Conservation (phyloP, 2,797 vertebrate species). For the Acipenser oxyrinchus region DNA sequence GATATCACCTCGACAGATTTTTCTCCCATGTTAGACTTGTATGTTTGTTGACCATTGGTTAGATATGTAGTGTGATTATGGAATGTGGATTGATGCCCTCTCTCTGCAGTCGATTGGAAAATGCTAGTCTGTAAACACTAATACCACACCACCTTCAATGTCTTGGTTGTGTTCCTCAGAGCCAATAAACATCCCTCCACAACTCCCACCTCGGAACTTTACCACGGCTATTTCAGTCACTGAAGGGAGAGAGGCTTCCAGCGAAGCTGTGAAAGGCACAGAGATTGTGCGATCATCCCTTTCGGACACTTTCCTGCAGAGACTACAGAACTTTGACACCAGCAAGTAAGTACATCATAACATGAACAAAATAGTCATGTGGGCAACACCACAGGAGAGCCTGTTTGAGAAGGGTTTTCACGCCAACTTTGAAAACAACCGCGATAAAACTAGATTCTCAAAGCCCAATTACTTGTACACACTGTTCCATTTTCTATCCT, state of each 20-base stretch:
- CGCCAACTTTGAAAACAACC: no score
- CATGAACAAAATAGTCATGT: no score
- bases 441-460: no score
- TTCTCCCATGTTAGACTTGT: no score
- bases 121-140: neutral
- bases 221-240: conserved; percentile 19
- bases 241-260: conserved; percentile 62
- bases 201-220: conserved; percentile 80
- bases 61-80: no score
- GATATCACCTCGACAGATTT: no score
- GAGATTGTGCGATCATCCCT: conserved; percentile 56
- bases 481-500: neutral
- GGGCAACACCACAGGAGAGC: no score
- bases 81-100: no score
- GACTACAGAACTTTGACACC: conserved; percentile 77
- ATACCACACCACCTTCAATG: neutral
- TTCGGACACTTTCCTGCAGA: conserved; percentile 67
- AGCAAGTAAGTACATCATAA: conserved; percentile 53
- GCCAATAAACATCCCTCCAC: conserved; percentile 55
- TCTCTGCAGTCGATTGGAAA: no score
- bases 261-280: conserved; percentile 37
- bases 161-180: conserved; percentile 47
- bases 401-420: no score
- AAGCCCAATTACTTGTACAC: no score
- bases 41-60: no score